Base-by-base conservation (phyloP, 2,888 invertebrate species). In the Plusia festucae region DNA sequence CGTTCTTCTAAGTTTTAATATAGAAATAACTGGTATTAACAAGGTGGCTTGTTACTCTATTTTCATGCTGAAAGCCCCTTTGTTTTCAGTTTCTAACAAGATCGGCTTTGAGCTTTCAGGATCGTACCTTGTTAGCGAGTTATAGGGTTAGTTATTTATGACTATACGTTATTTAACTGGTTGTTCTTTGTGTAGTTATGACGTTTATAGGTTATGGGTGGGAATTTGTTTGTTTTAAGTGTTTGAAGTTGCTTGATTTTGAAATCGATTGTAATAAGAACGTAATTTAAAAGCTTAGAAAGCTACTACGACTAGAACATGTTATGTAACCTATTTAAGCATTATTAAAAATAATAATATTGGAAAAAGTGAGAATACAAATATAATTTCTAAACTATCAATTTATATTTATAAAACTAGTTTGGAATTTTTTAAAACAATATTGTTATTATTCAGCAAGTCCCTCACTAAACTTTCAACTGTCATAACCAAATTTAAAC, bases 41-140 rank as follows among this genome's bases (percentile, higher is more conserved):
- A 86, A 89, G 84, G 84, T 83, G 73, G 81, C 86, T 89, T 87
- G 88, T 91, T 89, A 86, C 86, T 89, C 87, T 90, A 92, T 91
- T 90, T 91, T 85, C 85, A 88, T 82, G 76, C 83, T 88, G 85
- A 90, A 88, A 86, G 89, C 86, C 74, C 84, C 89, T 89, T 92
- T 93, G 93, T 92, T 89, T 89, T 83, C 80, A 77, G 75, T 76
- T 78, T 81, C 66, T 85, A 87, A 87, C 86, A 87, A 86, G 85
- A 78, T 44, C 61, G 74, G 71, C 87, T 87, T 88, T 84, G 81
- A 85, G 76, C 73, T 75, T 78, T 77, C 76, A 74, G 77, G 66
- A 77, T 79, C 73, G 60, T 63, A 72, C 81, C 81, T 83, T 85
- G 84, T 86, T 86, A 85, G 76, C 71, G 75, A 75, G 76, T 76